Conservation (phyloP, 1,140 invertebrate genomes). For the Subanguina moxae region DNA sequence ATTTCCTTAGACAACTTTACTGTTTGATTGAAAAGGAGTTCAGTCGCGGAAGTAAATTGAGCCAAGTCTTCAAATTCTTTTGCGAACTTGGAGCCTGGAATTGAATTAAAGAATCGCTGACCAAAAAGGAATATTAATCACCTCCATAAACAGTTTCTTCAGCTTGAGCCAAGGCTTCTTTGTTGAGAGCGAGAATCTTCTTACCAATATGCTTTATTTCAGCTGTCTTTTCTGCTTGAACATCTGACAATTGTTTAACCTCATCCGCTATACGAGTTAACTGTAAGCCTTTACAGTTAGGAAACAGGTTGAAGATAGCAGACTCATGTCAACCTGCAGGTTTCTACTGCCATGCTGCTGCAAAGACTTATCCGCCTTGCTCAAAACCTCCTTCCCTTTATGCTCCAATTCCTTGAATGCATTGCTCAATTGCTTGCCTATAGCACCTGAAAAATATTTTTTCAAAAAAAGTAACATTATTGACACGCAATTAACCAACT, state of each 20-base stretch:
- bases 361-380: not conserved
- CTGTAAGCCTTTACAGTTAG: too few relatives aligned
- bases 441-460: too few relatives aligned
- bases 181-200: not conserved
- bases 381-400: too few relatives aligned
- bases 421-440: too few relatives aligned
- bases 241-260: slow-evolving; percentile 4
- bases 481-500: not conserved
- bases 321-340: not conserved
- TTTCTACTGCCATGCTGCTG: slow-evolving; percentile 3
- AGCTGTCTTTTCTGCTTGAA: not conserved
- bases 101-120: too few relatives aligned
- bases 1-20: not conserved
- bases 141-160: slow-evolving; percentile 2
- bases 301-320: too few relatives aligned
- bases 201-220: not conserved
- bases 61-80: not conserved
- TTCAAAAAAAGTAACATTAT: too few relatives aligned
- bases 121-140: too few relatives aligned
- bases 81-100: not conserved
- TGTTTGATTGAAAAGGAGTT: not conserved
- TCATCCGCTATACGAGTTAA: slow-evolving; percentile 5
- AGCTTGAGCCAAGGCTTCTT: slow-evolving; percentile 1
- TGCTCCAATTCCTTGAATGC: too few relatives aligned
- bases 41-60: not conserved